Evolutionary conservation across 2,888 invertebrate genomes (phyloP).

Genomic region (Nomada fabriciana): DNA sequence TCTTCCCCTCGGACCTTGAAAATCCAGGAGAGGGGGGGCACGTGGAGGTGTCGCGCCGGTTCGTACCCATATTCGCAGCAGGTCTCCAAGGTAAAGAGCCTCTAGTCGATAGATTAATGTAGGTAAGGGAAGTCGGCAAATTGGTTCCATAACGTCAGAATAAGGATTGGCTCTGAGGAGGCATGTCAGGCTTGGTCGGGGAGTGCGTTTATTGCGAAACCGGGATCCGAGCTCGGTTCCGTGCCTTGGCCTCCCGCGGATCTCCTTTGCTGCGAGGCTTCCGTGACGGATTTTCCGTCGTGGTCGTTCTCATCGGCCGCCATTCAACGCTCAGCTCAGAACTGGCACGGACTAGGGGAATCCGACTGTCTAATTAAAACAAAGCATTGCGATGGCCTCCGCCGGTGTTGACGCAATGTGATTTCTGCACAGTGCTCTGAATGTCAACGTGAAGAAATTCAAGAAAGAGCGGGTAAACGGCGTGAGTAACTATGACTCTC

Average conservation of each 20-base stretch:
- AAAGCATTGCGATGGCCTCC: slow-evolving; percentile 88
- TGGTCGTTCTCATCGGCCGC: slow-evolving; percentile 58
- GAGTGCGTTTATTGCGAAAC: slow-evolving; percentile 61
- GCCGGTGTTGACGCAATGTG: slow-evolving; percentile 88
- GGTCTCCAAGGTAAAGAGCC: slow-evolving; percentile 50
- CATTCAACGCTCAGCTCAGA: slow-evolving; percentile 83
- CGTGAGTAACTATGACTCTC: slow-evolving; percentile 5
- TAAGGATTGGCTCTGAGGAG: slow-evolving; percentile 91
- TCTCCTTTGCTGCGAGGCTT: slow-evolving; percentile 34
- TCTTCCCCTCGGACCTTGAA: slow-evolving; percentile 85
- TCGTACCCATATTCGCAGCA: not conserved
- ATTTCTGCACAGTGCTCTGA: slow-evolving; percentile 89
- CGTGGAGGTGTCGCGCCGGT: too few species aligned
- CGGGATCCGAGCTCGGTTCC: slow-evolving; percentile 76
- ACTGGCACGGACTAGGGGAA: slow-evolving; percentile 87
- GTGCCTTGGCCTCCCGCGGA: slow-evolving; percentile 80
- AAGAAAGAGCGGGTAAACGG: slow-evolving; percentile 84
- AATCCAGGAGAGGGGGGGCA: slow-evolving; percentile 87
- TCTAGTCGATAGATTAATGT: slow-evolving; percentile 67
- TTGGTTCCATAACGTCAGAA: slow-evolving; percentile 80
- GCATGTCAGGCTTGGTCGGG: slow-evolving; percentile 71
- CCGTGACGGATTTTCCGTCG: not conserved
- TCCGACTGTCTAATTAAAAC: slow-evolving; percentile 75
- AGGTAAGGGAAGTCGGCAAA: slow-evolving; percentile 86
- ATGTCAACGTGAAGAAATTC: too few species aligned